Evolutionary conservation across 2,113 vertebrate genomes (phyloP).

Genomic region (Apodemus sylvaticus): DNA sequence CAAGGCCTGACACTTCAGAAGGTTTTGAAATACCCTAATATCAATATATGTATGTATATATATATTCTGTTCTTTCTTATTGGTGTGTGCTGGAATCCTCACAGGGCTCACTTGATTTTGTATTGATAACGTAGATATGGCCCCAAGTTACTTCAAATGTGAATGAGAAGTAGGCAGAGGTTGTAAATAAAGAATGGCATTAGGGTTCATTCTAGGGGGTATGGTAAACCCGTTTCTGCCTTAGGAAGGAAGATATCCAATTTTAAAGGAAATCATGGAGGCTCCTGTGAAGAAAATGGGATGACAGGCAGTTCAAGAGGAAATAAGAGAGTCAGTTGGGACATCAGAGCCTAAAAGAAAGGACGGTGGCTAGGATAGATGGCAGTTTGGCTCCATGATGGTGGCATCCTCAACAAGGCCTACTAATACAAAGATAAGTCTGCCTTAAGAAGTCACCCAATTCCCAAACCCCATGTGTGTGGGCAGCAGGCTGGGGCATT

Average conservation of each 20-base stretch:
- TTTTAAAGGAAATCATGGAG: not conserved
- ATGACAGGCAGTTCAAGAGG: not conserved
- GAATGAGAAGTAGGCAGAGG: not conserved
- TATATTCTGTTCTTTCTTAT: not conserved
- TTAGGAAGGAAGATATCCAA: not conserved
- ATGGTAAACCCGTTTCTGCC: not conserved
- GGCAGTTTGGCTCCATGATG: not conserved
- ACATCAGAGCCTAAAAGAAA: not conserved
- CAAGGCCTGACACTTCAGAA: not conserved
- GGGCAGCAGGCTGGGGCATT: not conserved
- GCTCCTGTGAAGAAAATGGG: not conserved
- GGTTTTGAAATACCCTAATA: not conserved
- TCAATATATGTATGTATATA: too few relatives aligned
- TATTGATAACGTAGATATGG: not conserved
- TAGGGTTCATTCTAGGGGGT: not conserved
- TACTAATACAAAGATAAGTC: not conserved
- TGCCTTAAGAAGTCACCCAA: not conserved
- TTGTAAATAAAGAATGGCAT: not conserved
- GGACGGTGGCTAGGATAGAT: rapidly evolving
- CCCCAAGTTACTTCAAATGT: not conserved
- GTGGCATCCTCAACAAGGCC: not conserved
- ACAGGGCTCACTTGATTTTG: not conserved
- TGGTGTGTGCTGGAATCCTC: not conserved
- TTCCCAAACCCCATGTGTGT: not conserved
- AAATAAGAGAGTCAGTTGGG: not conserved